phyloP scores from a whole-genome alignment of 1,140 invertebrate genomes.

The Pseudomyrmex sp. region DNA sequence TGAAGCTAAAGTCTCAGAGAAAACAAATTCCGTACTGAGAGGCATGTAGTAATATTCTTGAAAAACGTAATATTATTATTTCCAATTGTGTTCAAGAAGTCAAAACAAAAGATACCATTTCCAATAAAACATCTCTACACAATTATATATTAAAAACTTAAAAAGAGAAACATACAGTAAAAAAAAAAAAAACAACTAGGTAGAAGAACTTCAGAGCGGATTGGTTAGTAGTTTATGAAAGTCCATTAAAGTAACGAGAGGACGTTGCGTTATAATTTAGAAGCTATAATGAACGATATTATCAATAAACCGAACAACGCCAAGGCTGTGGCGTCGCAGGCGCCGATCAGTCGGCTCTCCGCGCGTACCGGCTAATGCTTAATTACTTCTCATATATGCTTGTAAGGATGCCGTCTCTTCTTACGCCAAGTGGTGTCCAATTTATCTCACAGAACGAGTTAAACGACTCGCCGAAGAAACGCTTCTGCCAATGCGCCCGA shows the following conservation, averaged over 20 bases:
- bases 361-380: conserved; percentile 63
- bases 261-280: conserved; percentile 38
- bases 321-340: conserved; percentile 38
- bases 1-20: no score
- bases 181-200: no score
- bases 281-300: conserved; percentile 33
- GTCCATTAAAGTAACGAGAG: conserved; percentile 8
- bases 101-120: no score
- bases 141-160: no score
- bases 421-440: conserved; percentile 71
- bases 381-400: conserved; percentile 77
- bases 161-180: no score
- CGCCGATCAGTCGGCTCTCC: conserved; percentile 67
- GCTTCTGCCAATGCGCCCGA: background rate
- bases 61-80: no score
- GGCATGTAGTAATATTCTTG: background rate
- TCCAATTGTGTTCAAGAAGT: no score
- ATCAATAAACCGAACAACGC: conserved; percentile 32
- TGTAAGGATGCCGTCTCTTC: conserved; percentile 78
- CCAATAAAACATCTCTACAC: no score
- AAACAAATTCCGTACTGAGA: no score
- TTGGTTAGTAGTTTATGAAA: conserved; percentile 4
- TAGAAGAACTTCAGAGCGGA: background rate
- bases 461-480: conserved; percentile 56
- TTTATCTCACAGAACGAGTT: conserved; percentile 60